phyloP scores from a whole-genome alignment of 92 coral and sea anemone genomes.

The Desmophyllum pertusum region DNA sequence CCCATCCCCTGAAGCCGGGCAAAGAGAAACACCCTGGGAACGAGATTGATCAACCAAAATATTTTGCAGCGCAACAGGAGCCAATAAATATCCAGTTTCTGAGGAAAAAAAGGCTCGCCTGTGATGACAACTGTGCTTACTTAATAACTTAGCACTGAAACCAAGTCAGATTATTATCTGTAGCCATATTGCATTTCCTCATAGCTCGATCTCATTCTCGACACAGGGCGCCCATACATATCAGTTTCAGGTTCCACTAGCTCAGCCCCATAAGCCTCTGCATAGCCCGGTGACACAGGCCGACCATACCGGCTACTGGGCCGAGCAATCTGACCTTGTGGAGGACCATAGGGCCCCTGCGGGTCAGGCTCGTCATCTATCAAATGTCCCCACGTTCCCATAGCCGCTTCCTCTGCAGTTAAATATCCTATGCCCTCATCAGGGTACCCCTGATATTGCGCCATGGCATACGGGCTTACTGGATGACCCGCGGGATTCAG shows the following conservation, averaged over 20 bases:
- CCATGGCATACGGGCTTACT: conserved; percentile 69
- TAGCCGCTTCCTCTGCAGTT: conserved; percentile 60
- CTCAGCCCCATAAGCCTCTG: conserved; percentile 63
- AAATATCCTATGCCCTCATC: conserved; percentile 62
- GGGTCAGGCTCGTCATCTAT: conserved; percentile 69
- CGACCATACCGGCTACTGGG: conserved; percentile 92
- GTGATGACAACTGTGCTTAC: neutral
- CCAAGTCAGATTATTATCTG: conserved; percentile 37
- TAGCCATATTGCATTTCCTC: conserved; percentile 74
- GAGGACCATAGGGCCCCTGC: conserved; percentile 55
- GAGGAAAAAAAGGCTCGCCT: neutral
- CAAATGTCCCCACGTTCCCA: conserved; percentile 84
- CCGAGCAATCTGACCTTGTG: conserved; percentile 71
- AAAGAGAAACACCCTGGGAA: neutral
- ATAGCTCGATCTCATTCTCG: conserved; percentile 65
- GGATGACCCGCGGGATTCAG: conserved; percentile 66
- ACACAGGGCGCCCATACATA: conserved; percentile 85
- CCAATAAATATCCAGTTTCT: neutral
- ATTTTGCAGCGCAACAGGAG: neutral
- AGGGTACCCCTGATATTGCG: conserved; percentile 66
- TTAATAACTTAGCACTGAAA: neutral
- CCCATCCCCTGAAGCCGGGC: neutral
- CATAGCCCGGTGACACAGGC: conserved; percentile 80
- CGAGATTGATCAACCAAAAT: neutral
- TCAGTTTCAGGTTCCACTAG: conserved; percentile 60